Percentiles rank a stretch among this genome's conserved stretches.
Evolutionary conservation across 2,888 invertebrate species (phyloP).

Genomic region (Erebia palarica): DNA sequence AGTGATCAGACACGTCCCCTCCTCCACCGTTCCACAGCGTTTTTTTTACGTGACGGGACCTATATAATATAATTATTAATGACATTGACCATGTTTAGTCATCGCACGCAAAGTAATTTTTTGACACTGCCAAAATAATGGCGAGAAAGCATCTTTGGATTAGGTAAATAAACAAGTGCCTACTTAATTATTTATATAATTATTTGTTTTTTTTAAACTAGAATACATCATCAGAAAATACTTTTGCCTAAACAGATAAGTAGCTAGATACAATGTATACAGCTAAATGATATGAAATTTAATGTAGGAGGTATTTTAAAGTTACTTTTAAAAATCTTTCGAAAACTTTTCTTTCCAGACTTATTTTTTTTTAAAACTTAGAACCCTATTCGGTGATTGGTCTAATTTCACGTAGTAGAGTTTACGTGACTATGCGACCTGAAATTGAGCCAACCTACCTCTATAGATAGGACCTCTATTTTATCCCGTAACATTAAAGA

Average conservation of each 20-base stretch:
- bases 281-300: constrained; percentile 27
- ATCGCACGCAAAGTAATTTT: too few relatives aligned
- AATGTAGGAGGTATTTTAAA: constrained; percentile 14
- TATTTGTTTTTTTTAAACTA: background rate
- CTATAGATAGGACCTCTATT: too few relatives aligned
- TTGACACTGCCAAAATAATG: background rate
- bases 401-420: background rate
- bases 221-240: constrained; percentile 36
- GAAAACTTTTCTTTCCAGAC: constrained; percentile 7
- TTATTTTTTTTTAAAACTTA: background rate
- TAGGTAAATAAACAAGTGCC: background rate
- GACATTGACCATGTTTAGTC: too few relatives aligned
- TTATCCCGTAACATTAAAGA: too few relatives aligned
- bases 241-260: constrained; percentile 19
- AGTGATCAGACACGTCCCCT: too few relatives aligned
- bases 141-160: background rate
- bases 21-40: too few relatives aligned
- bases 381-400: background rate
- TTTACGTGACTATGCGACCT: too few relatives aligned
- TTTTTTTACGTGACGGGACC: too few relatives aligned
- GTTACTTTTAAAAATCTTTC: constrained; percentile 17
- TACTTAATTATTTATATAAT: background rate
- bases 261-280: background rate
- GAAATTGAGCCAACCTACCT: too few relatives aligned
- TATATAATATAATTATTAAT: too few relatives aligned